Percentiles rank a stretch among this genome's conserved stretches.
Evolutionary conservation across 2,113 vertebrate species (phyloP).

Genomic region (Petroica traversi): DNA sequence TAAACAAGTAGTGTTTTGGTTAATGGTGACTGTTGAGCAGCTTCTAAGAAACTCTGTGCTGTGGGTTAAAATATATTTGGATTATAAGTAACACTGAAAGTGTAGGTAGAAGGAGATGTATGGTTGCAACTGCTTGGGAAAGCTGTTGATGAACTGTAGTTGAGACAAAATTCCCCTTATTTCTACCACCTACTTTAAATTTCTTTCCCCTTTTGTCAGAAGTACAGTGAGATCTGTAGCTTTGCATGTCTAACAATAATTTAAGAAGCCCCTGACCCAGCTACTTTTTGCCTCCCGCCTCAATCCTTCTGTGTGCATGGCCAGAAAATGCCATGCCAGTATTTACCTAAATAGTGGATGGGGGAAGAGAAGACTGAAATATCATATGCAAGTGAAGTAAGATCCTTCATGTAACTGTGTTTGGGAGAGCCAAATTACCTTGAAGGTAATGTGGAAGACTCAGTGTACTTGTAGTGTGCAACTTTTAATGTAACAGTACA

Average conservation of each 20-base stretch:
- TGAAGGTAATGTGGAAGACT: not conserved
- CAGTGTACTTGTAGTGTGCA: not conserved
- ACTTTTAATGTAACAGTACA: not conserved
- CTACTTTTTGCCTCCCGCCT: not conserved
- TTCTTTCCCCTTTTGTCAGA: not conserved
- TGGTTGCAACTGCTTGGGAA: not conserved
- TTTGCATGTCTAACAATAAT: not conserved
- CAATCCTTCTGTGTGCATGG: not conserved
- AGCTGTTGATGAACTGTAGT: not conserved
- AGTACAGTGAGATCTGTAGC: not conserved
- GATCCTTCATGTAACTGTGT: not conserved
- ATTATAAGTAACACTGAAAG: not conserved
- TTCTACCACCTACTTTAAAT: not conserved
- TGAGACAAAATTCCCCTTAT: not conserved
- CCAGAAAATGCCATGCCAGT: not conserved
- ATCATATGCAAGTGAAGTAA: not conserved
- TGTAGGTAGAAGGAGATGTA: not conserved
- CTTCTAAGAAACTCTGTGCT: not conserved
- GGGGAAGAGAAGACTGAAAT: not conserved
- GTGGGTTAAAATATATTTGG: not conserved
- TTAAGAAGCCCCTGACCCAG: not conserved
- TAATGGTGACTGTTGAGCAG: not conserved
- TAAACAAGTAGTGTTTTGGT: not conserved
- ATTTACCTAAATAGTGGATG: not conserved
- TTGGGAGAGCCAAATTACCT: not conserved